Conservation (phyloP, 2,113 vertebrate genomes). For the Cottus gobio region DNA sequence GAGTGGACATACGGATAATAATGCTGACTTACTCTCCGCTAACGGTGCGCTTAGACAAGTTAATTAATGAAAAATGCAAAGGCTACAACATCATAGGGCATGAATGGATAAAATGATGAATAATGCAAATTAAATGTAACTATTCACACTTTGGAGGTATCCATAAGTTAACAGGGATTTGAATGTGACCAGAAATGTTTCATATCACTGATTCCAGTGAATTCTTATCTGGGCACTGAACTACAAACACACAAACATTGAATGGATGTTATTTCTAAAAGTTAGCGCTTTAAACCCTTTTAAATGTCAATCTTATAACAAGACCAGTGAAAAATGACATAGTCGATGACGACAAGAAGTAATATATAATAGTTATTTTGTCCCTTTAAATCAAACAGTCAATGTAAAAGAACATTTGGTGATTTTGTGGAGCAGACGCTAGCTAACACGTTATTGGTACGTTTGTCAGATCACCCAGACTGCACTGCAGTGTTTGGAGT, state of each 20-base stretch:
- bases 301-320: background rate
- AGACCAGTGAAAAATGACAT: background rate
- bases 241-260: background rate
- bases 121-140: slow-evolving; percentile 29
- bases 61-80: slow-evolving; percentile 14
- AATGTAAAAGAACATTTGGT: background rate
- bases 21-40: background rate
- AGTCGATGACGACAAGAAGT: background rate
- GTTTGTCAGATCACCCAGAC: slow-evolving; percentile 41
- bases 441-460: background rate
- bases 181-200: slow-evolving; percentile 10
- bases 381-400: slow-evolving; percentile 2
- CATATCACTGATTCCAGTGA: background rate
- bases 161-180: slow-evolving; percentile 31
- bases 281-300: background rate
- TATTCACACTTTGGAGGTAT: slow-evolving; percentile 24
- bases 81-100: slow-evolving; percentile 8
- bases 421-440: background rate
- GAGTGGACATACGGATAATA: background rate
- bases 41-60: slow-evolving; percentile 26
- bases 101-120: slow-evolving; percentile 22
- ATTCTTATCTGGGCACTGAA: background rate
- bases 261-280: background rate
- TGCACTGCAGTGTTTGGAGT: slow-evolving; percentile 44
- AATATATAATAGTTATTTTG: background rate